Evolutionary conservation across 2,797 vertebrate species (phyloP).

Genomic region (Pantherophis vulpinus): DNA sequence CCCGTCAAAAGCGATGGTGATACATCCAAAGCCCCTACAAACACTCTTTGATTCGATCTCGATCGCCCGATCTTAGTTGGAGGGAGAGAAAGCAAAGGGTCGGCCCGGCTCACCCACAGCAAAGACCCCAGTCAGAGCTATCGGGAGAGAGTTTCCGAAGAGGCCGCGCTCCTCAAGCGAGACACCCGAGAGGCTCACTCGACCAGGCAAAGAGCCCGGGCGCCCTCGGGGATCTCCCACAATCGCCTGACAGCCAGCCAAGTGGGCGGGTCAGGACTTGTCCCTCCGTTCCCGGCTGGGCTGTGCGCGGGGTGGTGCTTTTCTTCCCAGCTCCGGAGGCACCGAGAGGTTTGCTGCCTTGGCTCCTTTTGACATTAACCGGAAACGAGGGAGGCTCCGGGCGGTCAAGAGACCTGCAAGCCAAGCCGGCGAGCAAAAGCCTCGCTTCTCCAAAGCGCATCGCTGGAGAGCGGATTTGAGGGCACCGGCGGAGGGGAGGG

Average conservation of each 20-base stretch:
- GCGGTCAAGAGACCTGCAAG: neutral
- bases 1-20: neutral
- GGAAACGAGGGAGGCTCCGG: slow-evolving; percentile 63
- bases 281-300: neutral
- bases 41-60: neutral
- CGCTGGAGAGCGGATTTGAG: neutral
- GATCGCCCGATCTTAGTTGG: neutral
- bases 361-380: slow-evolving; percentile 59
- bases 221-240: neutral
- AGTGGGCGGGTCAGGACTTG: neutral
- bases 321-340: slow-evolving; percentile 43
- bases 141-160: neutral
- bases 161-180: neutral
- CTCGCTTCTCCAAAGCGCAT: slow-evolving; percentile 10
- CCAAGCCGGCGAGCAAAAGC: slow-evolving; percentile 10
- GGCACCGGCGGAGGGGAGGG: neutral
- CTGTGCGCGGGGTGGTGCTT: slow-evolving; percentile 40
- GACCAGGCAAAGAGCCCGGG: too few species aligned
- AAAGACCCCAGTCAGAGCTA: neutral
- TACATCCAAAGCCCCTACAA: neutral
- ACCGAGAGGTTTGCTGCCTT: slow-evolving; percentile 51
- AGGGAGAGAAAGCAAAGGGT: neutral
- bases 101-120: neutral
- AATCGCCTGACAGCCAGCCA: neutral
- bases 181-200: accelerated